Conservation (phyloP, 37 sponge, comb jelly and placozoan species). For the Chondrilla cf. caribensis region DNA sequence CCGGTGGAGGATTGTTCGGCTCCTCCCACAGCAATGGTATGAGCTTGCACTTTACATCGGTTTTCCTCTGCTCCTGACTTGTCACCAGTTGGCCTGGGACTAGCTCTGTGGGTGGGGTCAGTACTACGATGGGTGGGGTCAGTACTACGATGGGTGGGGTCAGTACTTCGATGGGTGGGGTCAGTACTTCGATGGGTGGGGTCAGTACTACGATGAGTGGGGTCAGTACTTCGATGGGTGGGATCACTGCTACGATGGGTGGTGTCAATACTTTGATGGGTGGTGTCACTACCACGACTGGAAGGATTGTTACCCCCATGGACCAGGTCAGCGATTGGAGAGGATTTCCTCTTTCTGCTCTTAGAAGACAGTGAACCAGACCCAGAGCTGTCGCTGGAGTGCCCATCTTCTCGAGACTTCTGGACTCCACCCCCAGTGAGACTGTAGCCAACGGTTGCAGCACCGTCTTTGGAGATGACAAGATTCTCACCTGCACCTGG, state of each 20-base stretch:
- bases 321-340: neutral
- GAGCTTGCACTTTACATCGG: too few relatives aligned
- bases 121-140: neutral
- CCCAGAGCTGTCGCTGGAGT: conserved; percentile 81
- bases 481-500: neutral
- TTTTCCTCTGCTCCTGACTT: too few relatives aligned
- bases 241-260: neutral
- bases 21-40: too few relatives aligned
- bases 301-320: neutral
- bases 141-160: too few relatives aligned
- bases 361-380: conserved; percentile 52
- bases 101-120: too few relatives aligned
- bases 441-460: conserved; percentile 37
- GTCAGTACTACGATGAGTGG: neutral
- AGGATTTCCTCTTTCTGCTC: conserved; percentile 13
- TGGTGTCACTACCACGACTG: neutral
- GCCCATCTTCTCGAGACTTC: conserved; percentile 18
- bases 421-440: neutral
- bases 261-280: too few relatives aligned
- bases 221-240: neutral
- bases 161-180: too few relatives aligned
- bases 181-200: neutral
- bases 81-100: too few relatives aligned
- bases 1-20: too few relatives aligned
- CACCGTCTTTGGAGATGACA: neutral